These are phyloP conservation scores for Myzus persicae DNA, from an alignment of 1,140 invertebrate genomes.

Conservation along the genomic window DNA sequence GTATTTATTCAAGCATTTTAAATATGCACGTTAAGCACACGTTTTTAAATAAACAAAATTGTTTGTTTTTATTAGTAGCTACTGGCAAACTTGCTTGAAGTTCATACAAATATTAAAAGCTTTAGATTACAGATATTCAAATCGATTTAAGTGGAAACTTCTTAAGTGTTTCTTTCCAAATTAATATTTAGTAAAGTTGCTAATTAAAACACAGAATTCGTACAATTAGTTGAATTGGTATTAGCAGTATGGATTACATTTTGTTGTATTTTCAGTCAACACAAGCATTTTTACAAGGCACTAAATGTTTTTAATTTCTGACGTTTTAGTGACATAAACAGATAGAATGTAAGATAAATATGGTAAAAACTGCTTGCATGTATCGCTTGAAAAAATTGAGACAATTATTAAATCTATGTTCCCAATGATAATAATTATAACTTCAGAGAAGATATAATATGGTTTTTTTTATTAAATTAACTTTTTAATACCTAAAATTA, in stretches of 20 bases:
- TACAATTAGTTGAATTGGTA: background rate
- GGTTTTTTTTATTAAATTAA: no score
- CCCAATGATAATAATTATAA: no score
- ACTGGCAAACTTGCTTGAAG: background rate
- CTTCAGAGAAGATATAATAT: no score
- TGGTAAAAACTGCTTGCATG: no score
- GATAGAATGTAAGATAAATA: no score
- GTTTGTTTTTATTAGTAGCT: background rate
- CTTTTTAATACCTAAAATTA: no score
- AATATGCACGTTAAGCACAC: background rate
- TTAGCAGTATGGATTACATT: background rate
- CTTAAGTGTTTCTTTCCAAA: background rate
- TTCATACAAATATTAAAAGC: background rate
- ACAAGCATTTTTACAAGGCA: background rate
- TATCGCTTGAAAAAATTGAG: no score
- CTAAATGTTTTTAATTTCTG: no score
- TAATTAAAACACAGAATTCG: background rate
- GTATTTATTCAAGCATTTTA: background rate
- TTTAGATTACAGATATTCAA: background rate
- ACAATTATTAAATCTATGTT: no score
- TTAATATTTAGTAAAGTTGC: background rate
- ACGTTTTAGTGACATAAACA: no score
- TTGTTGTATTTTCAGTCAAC: background rate
- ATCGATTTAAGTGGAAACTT: background rate
- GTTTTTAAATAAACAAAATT: background rate